phyloP scores from a whole-genome alignment of 2,888 invertebrate species.

The Nesidiocoris tenuis region DNA sequence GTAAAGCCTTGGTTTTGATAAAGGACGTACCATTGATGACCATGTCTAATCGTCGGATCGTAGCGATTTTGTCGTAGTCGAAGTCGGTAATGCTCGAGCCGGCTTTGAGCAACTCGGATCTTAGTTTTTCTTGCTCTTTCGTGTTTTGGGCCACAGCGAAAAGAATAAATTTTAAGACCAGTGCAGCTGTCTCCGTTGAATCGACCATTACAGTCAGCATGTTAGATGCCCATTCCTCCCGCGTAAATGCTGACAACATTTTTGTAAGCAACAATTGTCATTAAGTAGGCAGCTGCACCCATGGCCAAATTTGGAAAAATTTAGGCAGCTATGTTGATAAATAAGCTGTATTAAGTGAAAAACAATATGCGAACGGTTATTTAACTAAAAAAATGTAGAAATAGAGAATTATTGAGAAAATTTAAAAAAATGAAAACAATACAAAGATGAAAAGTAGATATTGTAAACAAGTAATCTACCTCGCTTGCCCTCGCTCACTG shows the following conservation, averaged over 20 bases:
- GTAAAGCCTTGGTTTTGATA: neutral
- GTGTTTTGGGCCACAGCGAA: neutral
- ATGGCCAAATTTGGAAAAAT: no score
- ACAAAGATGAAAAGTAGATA: no score
- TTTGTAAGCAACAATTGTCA: no score
- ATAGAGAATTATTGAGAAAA: no score
- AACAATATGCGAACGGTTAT: no score
- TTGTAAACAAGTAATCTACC: no score
- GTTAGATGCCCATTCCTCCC: constrained; percentile 8
- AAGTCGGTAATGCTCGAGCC: neutral
- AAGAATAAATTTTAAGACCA: neutral
- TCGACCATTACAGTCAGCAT: constrained; percentile 15
- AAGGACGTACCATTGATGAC: neutral
- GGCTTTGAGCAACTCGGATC: neutral
- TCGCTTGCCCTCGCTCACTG: neutral
- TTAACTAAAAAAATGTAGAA: neutral
- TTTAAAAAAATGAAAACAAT: no score
- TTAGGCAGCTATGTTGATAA: no score
- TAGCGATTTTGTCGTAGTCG: neutral
- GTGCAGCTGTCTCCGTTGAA: neutral
- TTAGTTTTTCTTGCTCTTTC: neutral
- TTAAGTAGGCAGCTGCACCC: no score
- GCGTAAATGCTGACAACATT: no score
- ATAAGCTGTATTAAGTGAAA: no score
- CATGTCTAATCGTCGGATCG: neutral